A percentile compares a stretch with the other conserved stretches of the same genome.
phyloP scores from a whole-genome alignment of 2,888 invertebrate genomes.

The Polyploca ridens region DNA sequence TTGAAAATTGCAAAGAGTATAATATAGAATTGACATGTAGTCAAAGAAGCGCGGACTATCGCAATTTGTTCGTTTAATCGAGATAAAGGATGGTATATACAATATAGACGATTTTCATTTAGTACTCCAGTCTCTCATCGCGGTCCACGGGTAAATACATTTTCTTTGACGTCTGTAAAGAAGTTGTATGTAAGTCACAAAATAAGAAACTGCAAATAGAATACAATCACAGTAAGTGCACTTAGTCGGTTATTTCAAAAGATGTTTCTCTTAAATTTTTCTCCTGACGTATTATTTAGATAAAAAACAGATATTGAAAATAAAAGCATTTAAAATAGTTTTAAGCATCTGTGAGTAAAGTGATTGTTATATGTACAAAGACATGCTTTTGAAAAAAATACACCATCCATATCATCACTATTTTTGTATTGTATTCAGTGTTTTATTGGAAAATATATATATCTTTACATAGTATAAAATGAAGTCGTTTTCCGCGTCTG shows the following conservation, averaged over 20 bases:
- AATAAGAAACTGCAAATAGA: conserved; percentile 50
- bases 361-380: neutral
- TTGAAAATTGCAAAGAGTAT: conserved; percentile 29
- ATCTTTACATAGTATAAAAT: no score
- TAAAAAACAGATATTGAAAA: neutral
- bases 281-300: conserved; percentile 31
- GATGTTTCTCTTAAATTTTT: conserved; percentile 41
- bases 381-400: no score
- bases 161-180: conserved; percentile 36
- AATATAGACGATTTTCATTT: conserved; percentile 17
- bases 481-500: no score
- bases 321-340: neutral
- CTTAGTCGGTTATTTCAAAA: conserved; percentile 52
- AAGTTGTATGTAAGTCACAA: conserved; percentile 36
- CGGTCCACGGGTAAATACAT: conserved; percentile 29
- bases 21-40: neutral
- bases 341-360: neutral
- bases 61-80: conserved; percentile 15
- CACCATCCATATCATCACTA: no score
- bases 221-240: conserved; percentile 65
- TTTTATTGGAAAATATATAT: no score
- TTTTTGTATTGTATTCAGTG: no score
- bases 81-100: conserved; percentile 17
- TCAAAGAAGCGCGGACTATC: conserved; percentile 8
- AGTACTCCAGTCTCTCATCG: conserved; percentile 13